Evolutionary conservation across 1,140 invertebrate genomes (phyloP).

Genomic region (Macrosteles quadrilineatus): DNA sequence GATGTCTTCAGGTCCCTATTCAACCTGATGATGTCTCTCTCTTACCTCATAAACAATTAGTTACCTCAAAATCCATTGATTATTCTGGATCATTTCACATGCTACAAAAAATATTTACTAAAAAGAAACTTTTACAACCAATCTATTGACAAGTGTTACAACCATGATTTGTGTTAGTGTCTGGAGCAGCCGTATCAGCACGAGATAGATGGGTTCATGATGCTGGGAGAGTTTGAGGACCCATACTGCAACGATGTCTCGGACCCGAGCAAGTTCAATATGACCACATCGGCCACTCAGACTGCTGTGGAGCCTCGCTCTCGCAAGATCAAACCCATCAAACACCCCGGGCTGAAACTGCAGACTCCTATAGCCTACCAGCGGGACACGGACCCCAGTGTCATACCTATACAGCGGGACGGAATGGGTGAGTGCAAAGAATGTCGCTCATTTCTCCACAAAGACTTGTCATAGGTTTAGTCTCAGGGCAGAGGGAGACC

Average conservation of each 20-base stretch:
- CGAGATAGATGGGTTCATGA: constrained; percentile 42
- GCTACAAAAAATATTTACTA: background rate
- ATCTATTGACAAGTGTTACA: too few species aligned
- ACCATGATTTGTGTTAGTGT: background rate
- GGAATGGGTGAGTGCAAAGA: constrained; percentile 73
- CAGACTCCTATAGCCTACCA: constrained; percentile 81
- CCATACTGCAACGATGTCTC: constrained; percentile 38
- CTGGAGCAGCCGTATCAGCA: constrained; percentile 11
- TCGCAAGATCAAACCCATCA: constrained; percentile 72
- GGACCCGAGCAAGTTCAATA: constrained; percentile 32
- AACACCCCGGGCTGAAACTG: constrained; percentile 71
- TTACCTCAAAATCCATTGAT: background rate
- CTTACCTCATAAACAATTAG: background rate
- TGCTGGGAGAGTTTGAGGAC: constrained; percentile 43
- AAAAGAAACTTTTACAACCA: too few species aligned
- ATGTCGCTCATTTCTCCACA: too few species aligned
- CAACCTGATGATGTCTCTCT: too few species aligned
- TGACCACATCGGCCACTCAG: constrained; percentile 58
- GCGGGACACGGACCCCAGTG: constrained; percentile 72
- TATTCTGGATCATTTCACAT: background rate
- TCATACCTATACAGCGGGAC: constrained; percentile 78
- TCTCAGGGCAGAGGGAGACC: too few species aligned
- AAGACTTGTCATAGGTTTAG: too few species aligned
- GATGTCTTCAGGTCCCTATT: too few species aligned
- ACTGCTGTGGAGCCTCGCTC: constrained; percentile 56